Base-by-base conservation (phyloP, 2,888 invertebrate genomes). In the Macaria notata region DNA sequence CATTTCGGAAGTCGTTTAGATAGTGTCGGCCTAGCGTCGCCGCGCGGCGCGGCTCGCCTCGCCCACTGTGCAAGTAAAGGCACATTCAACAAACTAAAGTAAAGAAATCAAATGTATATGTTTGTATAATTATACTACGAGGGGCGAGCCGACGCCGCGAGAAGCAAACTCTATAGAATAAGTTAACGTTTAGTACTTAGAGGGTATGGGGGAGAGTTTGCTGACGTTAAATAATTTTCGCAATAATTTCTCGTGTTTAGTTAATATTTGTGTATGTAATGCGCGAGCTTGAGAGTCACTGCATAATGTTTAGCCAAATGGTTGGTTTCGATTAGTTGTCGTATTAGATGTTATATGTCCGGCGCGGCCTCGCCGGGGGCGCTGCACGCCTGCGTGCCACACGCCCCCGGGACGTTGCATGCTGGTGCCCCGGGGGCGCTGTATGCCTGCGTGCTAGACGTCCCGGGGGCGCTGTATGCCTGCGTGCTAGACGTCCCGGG, bases 171-270 rank as follows among this genome's bases (percentile, higher is more conserved):
- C 19, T 70, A 70, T 80, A 80, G 76, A 63, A 69, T 79, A 80
- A 81, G 80, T 70, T 76, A 70, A 78, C 72, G 72, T 79, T 75
- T 85, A 86, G 88, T 88, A 87, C 86, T 87, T 88, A 88, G 84
- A 63, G 74, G 79, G 79, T 74, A 73, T 69, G 79, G 81, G 81
- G 73, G 67, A 72, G 69, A 68, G 19, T 19, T 75, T 73, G 79
- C 74, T 76, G 72, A 71, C 73, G 68, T 77, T 74, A 71, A 76
- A 78, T 74, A 72, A 46, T 76, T 79, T 77, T 79, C 73, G 80
- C 79, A 79, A 79, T 81, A 81, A 74, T 76, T 72, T 72, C 68
- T 69, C 65, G 70, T 72, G 64, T 75, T 72, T 69, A 70, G 67
- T 70, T 70, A 1, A n/a, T 51, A 36, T 46, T 49, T 38, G 41